Evolutionary conservation across 2,888 invertebrate species (phyloP).

Genomic region (Gymnosoma rotundatum): DNA sequence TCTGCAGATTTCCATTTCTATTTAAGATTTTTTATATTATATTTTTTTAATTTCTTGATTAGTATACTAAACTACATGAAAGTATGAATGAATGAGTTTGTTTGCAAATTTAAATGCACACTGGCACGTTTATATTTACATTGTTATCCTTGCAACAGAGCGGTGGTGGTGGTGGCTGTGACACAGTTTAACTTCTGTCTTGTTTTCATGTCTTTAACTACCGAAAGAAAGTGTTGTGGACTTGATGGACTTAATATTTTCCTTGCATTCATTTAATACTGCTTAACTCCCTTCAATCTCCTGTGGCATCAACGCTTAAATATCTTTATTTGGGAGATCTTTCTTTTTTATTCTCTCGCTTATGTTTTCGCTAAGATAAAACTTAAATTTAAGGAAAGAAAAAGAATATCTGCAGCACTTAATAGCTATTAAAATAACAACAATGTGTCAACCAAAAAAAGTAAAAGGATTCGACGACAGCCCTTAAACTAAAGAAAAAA

Average conservation of each 20-base stretch:
- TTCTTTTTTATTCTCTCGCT: slow-evolving; percentile 2
- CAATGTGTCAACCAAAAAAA: slow-evolving; percentile 2
- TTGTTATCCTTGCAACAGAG: background rate
- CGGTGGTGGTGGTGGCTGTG: slow-evolving; percentile 50
- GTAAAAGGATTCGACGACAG: slow-evolving; percentile 12
- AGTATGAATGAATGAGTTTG: background rate
- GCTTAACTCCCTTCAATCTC: background rate
- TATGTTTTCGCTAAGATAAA: slow-evolving; percentile 29
- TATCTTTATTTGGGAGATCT: background rate
- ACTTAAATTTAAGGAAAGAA: slow-evolving; percentile 52
- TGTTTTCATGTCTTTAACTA: slow-evolving; percentile 51
- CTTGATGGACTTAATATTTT: slow-evolving; percentile 72
- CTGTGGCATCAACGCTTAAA: slow-evolving; percentile 25
- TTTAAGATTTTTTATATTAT: background rate
- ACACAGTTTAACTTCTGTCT: slow-evolving; percentile 65
- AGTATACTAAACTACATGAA: background rate
- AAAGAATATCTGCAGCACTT: slow-evolving; percentile 54
- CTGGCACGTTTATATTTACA: slow-evolving; percentile 7
- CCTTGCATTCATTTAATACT: slow-evolving; percentile 33
- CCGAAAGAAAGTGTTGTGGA: slow-evolving; percentile 75
- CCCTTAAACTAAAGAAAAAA: background rate
- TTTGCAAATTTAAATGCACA: background rate
- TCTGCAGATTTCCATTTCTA: slow-evolving; percentile 8
- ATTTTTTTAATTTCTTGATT: slow-evolving; percentile 37
- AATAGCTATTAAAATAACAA: slow-evolving; percentile 18